Evolutionary conservation across 64 coral and sea anemone genomes (phyloP), one percentile per base, ranked within the genome.

Genomic region (Montipora foliosa): DNA sequence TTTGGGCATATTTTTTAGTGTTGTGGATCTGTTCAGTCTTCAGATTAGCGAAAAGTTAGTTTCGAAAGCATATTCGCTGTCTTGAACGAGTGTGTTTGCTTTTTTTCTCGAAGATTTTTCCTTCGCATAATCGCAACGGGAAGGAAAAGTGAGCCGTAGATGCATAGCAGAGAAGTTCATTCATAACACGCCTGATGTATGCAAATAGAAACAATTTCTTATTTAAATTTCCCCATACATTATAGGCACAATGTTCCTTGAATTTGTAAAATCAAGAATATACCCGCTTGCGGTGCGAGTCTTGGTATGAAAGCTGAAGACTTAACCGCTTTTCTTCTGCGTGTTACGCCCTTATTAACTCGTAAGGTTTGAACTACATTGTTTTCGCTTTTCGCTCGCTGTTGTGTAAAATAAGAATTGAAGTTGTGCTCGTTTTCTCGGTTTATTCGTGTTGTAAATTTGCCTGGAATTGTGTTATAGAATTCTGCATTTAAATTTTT

Each of bases 151-250:
- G 82, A 86, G 47, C 82, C 46, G 66, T 86, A 10, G 82, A 86
- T 86, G 82, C 82, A 86, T 86, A 86, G 82, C 82, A 86, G 71
- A 86, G 82, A 86, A 71, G 82, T 86, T 71, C 82, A 86, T 86
- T 86, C 82, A 86, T 86, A 71, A 86, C 93, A 90, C 81, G 83
- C 49, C 90, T 95, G 94, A 95, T 95, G 87, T 98, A 98, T 98
- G 96, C 96, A 98, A 98, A 98, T 98, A 68, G 96, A 98, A 92
- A 92, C 96, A 92, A 93, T 98, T 98, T 91, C 93, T 98, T 88
- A 98, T 98, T 98, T 93, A 98, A 98, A 98, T 98, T 98, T 79
- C 89, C 76, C 96, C 96, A 98, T 98, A 98, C 82, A 97, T 95
- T 98, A 95, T 94, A 98, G 72, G 88, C 78, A 90, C 81, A 86